These are phyloP conservation scores for Diaphora mendica DNA, from an alignment of 2,888 invertebrate genomes.

Conservation along the genomic window DNA sequence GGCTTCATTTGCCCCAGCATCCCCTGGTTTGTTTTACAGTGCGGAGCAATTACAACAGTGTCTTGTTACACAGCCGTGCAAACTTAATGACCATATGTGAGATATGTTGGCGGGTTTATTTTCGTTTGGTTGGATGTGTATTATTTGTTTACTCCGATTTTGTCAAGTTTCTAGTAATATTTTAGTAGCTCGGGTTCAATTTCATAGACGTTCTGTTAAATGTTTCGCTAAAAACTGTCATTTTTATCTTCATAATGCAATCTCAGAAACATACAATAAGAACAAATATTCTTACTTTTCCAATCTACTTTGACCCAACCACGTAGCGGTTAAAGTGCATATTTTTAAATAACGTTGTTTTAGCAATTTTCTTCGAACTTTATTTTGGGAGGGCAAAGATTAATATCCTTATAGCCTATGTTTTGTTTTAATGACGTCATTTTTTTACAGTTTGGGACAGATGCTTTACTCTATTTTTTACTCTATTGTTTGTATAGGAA, in stretches of 20 bases:
- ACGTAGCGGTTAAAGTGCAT: background rate
- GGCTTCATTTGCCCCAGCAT: slow-evolving; percentile 68
- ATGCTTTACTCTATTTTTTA: no score
- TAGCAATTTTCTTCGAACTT: background rate
- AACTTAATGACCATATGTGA: slow-evolving; percentile 67
- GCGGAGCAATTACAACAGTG: slow-evolving; percentile 66
- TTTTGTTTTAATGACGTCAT: no score
- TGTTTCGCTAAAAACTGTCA: background rate
- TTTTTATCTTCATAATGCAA: no score
- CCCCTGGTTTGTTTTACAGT: slow-evolving; percentile 52
- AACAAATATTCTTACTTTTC: background rate
- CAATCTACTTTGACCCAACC: background rate
- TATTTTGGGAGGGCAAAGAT: no score
- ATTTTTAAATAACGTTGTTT: background rate
- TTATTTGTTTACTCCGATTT: background rate
- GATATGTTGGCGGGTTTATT: slow-evolving; percentile 28
- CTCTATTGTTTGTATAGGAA: no score
- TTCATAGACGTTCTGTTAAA: background rate
- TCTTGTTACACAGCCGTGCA: slow-evolving; percentile 68
- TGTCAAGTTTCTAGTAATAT: background rate
- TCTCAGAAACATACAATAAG: no score
- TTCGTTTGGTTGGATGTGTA: slow-evolving; percentile 2
- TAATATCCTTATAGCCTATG: no score
- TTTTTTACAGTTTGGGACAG: no score
- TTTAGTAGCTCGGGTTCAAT: background rate